These are phyloP conservation scores for Cryptophagus acutangulus DNA, from an alignment of 2,888 invertebrate genomes.

Conservation along the genomic window DNA sequence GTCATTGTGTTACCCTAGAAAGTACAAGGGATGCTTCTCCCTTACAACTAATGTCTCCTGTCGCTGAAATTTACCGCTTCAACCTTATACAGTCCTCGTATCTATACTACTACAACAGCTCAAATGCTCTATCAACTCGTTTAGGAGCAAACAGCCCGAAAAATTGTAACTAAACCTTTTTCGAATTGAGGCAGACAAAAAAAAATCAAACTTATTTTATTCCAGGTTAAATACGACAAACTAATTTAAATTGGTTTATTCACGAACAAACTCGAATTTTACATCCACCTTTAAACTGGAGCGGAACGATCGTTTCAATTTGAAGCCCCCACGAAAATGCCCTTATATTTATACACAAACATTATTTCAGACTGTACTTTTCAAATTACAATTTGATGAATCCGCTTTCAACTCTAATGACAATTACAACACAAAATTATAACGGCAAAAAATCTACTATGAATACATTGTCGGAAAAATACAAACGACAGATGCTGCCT, in stretches of 20 bases:
- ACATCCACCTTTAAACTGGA: not conserved
- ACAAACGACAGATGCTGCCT: no score
- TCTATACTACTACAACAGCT: constrained; percentile 4
- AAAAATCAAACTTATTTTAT: no score
- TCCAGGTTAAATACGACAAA: constrained; percentile 1
- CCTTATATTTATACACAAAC: no score
- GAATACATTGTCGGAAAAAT: no score
- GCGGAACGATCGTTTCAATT: not conserved
- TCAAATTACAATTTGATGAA: no score
- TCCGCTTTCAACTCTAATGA: no score
- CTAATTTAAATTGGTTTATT: constrained; percentile 1
- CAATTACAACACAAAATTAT: no score
- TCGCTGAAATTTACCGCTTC: constrained; percentile 37
- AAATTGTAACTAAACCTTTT: constrained; percentile 9
- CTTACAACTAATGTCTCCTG: constrained; percentile 35
- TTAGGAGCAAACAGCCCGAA: constrained; percentile 9
- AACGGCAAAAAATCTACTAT: no score
- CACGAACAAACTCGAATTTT: not conserved
- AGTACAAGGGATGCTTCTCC: constrained; percentile 17
- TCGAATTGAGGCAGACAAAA: no score
- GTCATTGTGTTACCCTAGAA: constrained; percentile 29
- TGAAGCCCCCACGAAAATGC: no score
- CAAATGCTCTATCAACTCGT: constrained; percentile 8
- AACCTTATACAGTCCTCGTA: constrained; percentile 17
- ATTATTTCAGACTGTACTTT: no score